phyloP scores from a whole-genome alignment of 2,888 invertebrate species.

The Apodemia mormo region DNA sequence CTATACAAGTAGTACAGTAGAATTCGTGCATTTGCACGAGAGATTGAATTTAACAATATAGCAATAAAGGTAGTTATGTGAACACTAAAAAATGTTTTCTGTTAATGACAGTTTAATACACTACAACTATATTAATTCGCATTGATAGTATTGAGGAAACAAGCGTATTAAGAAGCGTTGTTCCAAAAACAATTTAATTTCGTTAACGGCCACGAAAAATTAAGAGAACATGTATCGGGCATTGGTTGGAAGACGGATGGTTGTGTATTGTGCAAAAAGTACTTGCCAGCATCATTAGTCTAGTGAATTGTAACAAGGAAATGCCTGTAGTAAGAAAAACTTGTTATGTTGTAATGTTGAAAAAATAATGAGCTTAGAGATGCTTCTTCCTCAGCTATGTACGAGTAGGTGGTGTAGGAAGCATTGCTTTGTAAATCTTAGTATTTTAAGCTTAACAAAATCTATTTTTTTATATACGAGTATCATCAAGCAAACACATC shows the following conservation, averaged over 20 bases:
- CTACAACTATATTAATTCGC: too few species aligned
- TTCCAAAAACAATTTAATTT: conserved; percentile 53
- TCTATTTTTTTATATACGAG: too few species aligned
- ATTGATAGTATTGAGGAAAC: not conserved
- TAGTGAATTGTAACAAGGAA: conserved; percentile 57
- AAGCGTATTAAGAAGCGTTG: not conserved
- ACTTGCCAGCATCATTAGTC: conserved; percentile 67
- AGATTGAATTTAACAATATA: too few species aligned
- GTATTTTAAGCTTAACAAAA: too few species aligned
- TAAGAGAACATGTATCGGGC: conserved; percentile 63
- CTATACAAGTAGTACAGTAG: too few species aligned
- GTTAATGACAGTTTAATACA: too few species aligned
- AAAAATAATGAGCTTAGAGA: not conserved
- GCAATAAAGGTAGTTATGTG: too few species aligned
- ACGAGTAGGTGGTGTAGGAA: not conserved
- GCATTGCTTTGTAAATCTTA: too few species aligned
- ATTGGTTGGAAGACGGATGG: conserved; percentile 70
- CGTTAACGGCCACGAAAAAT: conserved; percentile 44
- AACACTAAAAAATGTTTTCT: too few species aligned
- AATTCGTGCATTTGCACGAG: too few species aligned
- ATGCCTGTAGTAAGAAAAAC: conserved; percentile 42
- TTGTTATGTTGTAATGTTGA: not conserved
- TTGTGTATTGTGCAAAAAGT: conserved; percentile 69
- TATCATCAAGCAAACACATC: too few species aligned
- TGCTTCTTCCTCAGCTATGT: not conserved